Conservation (phyloP, 2,113 vertebrate genomes). For the Psilopogon haemacephalus region DNA sequence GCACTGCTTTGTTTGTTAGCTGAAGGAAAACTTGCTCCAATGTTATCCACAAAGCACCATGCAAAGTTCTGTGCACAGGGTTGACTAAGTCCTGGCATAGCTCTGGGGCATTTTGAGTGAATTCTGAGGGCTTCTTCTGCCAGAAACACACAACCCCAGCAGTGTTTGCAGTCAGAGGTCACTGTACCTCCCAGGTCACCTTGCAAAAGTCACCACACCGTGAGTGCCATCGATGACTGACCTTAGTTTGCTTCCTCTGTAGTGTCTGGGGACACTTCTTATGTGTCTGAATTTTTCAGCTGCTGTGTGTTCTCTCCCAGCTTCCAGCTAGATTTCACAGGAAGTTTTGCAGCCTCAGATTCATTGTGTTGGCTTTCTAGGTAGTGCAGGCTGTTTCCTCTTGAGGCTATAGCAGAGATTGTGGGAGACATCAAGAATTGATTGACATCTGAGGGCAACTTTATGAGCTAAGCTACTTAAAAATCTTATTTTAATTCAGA, state of each 20-base stretch:
- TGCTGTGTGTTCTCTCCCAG: not conserved
- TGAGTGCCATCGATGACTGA: not conserved
- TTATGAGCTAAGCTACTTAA: not conserved
- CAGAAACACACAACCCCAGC: not conserved
- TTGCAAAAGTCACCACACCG: not conserved
- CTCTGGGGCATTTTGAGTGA: not conserved
- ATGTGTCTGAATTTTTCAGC: not conserved
- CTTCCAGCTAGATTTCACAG: not conserved
- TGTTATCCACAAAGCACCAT: not conserved
- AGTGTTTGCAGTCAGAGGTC: not conserved
- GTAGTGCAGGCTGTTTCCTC: not conserved
- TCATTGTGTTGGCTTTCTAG: conserved; percentile 6
- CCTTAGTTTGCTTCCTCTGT: conserved; percentile 1
- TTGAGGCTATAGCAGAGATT: not conserved
- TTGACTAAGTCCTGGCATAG: not conserved
- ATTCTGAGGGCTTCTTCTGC: not conserved
- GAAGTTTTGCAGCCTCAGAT: conserved; percentile 9
- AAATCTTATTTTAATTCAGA: not conserved
- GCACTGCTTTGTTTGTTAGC: not conserved
- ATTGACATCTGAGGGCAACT: not conserved
- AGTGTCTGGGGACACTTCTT: not conserved
- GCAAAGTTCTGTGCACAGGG: not conserved
- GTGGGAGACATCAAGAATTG: not conserved
- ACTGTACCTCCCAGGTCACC: not conserved
- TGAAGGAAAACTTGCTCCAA: not conserved